Conservation (phyloP, 2,797 vertebrate genomes). For the Streptopelia turtur region DNA sequence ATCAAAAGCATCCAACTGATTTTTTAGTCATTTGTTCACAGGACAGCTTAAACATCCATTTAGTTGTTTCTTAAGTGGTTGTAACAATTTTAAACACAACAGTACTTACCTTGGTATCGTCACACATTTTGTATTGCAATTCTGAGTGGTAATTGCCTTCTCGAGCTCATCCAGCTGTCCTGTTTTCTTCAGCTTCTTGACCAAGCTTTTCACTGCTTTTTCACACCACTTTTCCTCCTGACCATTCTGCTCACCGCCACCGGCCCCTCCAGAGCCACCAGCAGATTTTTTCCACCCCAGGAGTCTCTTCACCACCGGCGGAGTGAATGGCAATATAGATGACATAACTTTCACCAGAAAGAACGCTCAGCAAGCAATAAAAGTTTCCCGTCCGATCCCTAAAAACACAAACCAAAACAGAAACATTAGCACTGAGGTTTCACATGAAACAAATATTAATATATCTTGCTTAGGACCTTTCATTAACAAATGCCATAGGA, state of each 20-base stretch:
- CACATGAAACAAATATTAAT: background rate
- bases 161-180: conserved; percentile 97
- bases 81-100: background rate
- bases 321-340: conserved; percentile 96
- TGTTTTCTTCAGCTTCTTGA: conserved; percentile 98
- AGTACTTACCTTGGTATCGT: conserved; percentile 93
- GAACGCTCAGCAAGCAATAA: conserved; percentile 9
- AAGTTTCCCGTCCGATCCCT: conserved; percentile 26
- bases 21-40: background rate
- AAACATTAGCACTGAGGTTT: background rate
- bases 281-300: conserved; percentile 97
- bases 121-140: conserved; percentile 97
- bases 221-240: conserved; percentile 99
- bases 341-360: conserved; percentile 84
- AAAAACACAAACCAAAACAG: conserved; percentile 54
- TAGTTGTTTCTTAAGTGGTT: background rate
- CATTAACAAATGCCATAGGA: background rate
- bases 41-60: background rate
- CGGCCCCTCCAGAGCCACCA: conserved; percentile 87
- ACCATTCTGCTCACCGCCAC: conserved; percentile 91
- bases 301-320: conserved; percentile 95
- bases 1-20: background rate
- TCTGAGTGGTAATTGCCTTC: conserved; percentile 97
- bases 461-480: background rate
- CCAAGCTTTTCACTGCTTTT: conserved; percentile 96